Base-by-base conservation (phyloP, 53 echinoderm and acorn worm species). In the Stichopus horrens region DNA sequence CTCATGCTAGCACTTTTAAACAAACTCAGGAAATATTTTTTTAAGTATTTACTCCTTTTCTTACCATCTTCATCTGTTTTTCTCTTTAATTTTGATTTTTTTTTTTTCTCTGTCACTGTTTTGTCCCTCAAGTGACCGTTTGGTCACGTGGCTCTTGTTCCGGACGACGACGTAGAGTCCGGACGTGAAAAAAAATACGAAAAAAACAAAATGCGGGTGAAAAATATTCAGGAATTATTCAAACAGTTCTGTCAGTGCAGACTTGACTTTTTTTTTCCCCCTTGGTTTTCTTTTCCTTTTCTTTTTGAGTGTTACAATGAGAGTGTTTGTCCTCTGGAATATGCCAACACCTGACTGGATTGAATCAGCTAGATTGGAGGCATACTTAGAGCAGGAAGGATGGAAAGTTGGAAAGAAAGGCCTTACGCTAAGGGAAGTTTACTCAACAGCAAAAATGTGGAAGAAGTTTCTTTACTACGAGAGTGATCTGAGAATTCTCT, bases 1-100 rank as follows among this genome's bases (percentile, higher is more conserved):
- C 81, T 81, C 81, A 81, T 58, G 58, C 58, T 55, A 57, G 58
- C 81, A 54, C 81, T 54, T 81, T 6, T 81, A 57, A 81, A 18
- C 55, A 81, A 52, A 81, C 81, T 81, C 81, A 81, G 81, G 81
- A 81, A 81, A 57, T 11, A 21, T 57, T 75, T 81, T 81, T 81
- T 81, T 56, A 57, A 55, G 54, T 79, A 55, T 78, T 78, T 23
- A 79, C 22, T 57, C 56, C 57, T 81, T 77, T 81, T 81, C 56
- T 81, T 57, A 81, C 81, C 56, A 56, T 76, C 76, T 76, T 76
- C 76, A 9, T 53, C 76, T 23, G 52, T 76, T 53, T 81, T 54
- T 54, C 81, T 54, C 55, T 81, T 9, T 81, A 6, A 5, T 18
- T 56, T 81, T 21, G 58, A 58, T 21, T 20, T 81, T 52, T 4